Evolutionary conservation across 1,140 invertebrate species (phyloP).

Genomic region (Lordiphosa mommai): DNA sequence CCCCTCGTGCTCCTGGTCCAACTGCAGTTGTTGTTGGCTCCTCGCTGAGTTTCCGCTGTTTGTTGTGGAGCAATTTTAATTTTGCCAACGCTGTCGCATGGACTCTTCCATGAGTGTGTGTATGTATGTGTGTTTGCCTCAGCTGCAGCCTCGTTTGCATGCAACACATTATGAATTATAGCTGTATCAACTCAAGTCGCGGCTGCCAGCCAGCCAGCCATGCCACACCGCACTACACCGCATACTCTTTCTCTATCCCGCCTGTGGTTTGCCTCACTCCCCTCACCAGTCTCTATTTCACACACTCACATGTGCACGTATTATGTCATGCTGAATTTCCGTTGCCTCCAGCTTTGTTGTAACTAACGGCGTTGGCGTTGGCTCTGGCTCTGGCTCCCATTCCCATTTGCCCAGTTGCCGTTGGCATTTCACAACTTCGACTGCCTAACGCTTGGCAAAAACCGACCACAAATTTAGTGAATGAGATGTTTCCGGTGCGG

Average conservation of each 20-base stretch:
- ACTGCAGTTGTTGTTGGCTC: slow-evolving; percentile 40
- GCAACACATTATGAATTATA: slow-evolving; percentile 79
- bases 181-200: slow-evolving; percentile 78
- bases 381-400: slow-evolving; percentile 3
- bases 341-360: slow-evolving; percentile 71
- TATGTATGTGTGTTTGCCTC: slow-evolving; percentile 42
- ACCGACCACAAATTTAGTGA: slow-evolving; percentile 76
- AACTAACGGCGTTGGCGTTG: slow-evolving; percentile 61
- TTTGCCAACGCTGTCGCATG: slow-evolving; percentile 69
- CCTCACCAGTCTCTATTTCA: slow-evolving; percentile 10
- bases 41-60: slow-evolving; percentile 75
- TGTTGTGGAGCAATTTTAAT: slow-evolving; percentile 77
- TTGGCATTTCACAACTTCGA: slow-evolving; percentile 74
- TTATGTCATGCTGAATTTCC: slow-evolving; percentile 77
- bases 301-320: slow-evolving; percentile 61
- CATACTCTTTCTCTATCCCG: slow-evolving; percentile 19
- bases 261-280: background rate
- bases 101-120: slow-evolving; percentile 14
- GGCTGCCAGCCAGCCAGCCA: slow-evolving; percentile 42
- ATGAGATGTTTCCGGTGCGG: slow-evolving; percentile 76
- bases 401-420: slow-evolving; percentile 31
- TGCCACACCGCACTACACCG: slow-evolving; percentile 10
- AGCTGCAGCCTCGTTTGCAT: slow-evolving; percentile 77
- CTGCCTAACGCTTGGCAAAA: slow-evolving; percentile 71
- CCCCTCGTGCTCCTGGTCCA: background rate